A percentile compares a stretch with the other conserved stretches of the same genome.
These are phyloP conservation scores for Galaxea fascicularis DNA, from an alignment of 92 coral and sea anemone genomes.

Conservation along the genomic window DNA sequence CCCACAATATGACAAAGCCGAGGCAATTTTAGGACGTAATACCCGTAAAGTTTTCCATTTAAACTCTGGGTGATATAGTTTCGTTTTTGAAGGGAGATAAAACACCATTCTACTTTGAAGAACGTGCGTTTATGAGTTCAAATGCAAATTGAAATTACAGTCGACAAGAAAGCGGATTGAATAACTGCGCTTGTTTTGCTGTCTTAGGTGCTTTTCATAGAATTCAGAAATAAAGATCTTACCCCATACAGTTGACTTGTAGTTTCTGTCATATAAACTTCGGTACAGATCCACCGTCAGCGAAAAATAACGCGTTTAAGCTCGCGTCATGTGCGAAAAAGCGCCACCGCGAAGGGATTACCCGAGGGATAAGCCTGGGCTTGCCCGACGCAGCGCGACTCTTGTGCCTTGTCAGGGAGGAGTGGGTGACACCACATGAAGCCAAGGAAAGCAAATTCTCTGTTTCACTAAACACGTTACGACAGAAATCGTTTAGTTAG, in stretches of 20 bases:
- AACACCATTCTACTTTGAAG: neutral
- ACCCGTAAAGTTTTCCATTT: neutral
- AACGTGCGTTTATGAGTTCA: neutral
- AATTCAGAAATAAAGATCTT: neutral
- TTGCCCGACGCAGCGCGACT: neutral
- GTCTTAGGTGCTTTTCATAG: neutral
- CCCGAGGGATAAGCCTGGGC: slow-evolving; percentile 40
- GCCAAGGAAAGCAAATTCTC: neutral
- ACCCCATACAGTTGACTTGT: slow-evolving; percentile 20
- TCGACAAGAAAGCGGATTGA: neutral
- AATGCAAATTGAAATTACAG: neutral
- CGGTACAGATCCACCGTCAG: neutral
- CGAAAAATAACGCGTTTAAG: neutral
- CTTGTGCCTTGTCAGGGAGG: neutral
- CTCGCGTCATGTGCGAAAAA: neutral
- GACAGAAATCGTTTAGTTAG: neutral
- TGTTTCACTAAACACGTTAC: neutral
- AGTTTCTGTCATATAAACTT: slow-evolving; percentile 36
- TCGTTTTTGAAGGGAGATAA: neutral
- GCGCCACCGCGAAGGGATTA: slow-evolving; percentile 13
- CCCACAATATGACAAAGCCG: neutral
- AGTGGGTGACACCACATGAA: neutral
- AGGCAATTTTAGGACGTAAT: neutral
- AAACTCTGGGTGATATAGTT: neutral
- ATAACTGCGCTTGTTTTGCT: neutral